Conservation (phyloP, 2,888 invertebrate species). For the Luperina nickerlii region DNA sequence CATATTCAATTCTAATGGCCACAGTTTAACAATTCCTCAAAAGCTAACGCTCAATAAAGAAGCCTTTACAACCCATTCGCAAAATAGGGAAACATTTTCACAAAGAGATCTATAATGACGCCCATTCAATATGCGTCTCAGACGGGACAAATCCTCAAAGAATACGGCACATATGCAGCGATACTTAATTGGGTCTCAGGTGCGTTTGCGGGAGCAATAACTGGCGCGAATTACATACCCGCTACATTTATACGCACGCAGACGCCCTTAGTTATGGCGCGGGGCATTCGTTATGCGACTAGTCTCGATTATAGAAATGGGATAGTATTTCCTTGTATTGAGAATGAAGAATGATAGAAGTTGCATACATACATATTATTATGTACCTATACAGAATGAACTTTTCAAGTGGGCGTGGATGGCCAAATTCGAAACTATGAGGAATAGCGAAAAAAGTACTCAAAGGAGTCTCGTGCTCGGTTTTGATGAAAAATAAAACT, state of each 20-base stretch:
- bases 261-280: constrained; percentile 48
- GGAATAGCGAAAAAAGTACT: no score
- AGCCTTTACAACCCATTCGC: not conserved
- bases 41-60: not conserved
- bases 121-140: constrained; percentile 57
- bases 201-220: constrained; percentile 76
- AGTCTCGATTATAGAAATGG: constrained; percentile 6
- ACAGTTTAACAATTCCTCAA: not conserved
- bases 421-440: no score
- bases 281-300: constrained; percentile 49
- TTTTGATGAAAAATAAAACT: no score
- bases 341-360: not conserved
- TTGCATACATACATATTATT: no score
- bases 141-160: constrained; percentile 62
- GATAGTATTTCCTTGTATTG: not conserved
- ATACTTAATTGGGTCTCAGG: constrained; percentile 84
- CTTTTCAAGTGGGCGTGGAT: no score
- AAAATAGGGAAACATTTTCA: not conserved
- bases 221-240: constrained; percentile 71
- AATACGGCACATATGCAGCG: constrained; percentile 64
- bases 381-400: no score
- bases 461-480: no score
- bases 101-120: constrained; percentile 40
- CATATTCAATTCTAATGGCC: not conserved
- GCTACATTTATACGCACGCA: constrained; percentile 59